Evolutionary conservation across 1,140 invertebrate species (phyloP).

Genomic region (Saccostrea glomerata): DNA sequence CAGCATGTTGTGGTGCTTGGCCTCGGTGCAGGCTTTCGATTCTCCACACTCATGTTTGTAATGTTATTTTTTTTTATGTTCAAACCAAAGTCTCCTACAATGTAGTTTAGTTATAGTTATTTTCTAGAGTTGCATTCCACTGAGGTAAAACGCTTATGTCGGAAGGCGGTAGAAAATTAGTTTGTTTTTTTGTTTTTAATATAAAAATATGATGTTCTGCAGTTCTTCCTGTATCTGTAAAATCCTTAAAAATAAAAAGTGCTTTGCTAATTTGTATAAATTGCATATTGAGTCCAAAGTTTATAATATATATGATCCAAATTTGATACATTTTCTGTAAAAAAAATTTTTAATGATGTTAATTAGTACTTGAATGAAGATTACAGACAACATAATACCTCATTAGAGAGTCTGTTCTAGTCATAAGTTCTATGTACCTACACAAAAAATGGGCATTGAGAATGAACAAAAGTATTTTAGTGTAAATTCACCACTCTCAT

Average conservation of each 20-base stretch:
- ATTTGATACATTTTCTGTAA: neutral
- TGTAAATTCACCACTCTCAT: neutral
- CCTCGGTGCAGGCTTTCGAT: neutral
- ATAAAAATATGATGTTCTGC: neutral
- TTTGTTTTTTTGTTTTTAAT: neutral
- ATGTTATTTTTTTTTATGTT: neutral
- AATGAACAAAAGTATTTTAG: conserved; percentile 20
- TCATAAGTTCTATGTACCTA: neutral
- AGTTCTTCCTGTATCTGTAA: neutral
- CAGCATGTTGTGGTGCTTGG: neutral
- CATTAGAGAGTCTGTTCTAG: neutral
- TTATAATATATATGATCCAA: neutral
- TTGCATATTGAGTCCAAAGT: neutral
- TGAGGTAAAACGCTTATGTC: neutral
- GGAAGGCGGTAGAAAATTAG: neutral
- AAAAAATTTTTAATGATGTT: neutral
- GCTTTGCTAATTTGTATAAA: neutral
- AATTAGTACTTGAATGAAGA: neutral
- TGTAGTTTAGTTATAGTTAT: neutral
- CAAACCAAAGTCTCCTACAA: conserved; percentile 13
- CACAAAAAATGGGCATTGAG: conserved; percentile 7
- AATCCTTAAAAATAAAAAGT: neutral
- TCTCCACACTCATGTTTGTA: conserved; percentile 11
- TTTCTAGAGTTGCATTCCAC: neutral
- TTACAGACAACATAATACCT: neutral